Evolutionary conservation across 1,140 invertebrate genomes (phyloP), one percentile per base, ranked within the genome.

Genomic region (Papilio machaon): DNA sequence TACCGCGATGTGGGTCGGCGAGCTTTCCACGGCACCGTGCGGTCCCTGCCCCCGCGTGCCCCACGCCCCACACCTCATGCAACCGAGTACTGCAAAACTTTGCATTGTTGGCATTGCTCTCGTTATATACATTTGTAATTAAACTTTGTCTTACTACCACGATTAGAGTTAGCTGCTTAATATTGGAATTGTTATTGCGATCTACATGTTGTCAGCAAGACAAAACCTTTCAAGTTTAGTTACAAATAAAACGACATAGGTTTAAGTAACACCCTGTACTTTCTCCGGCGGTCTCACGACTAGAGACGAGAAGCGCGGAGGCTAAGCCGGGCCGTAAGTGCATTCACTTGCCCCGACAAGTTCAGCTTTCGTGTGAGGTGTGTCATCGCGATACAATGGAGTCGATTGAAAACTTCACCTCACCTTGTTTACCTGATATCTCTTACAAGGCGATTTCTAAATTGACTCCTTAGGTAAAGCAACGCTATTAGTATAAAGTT

Each of bases 1-100:
- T 73, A 76, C 77, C 77, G 81, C 81, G 58, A 88, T 85, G 81
- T 90, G 87, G 88, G 87, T 90, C 87, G 88, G 81, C 79, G 80
- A 87, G 88, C 87, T 91, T 89, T 90, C 86, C 82, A 85, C 73
- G 77, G 81, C 73, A 73, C 77, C 73, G 70, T 38, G 46, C 47
- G 74, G 74, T 49, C 74, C 19, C 43, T 76, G 74, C 74, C 74
- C 74, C 46, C 73, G 46, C 38, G 6, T 6, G 38, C 8, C 9
- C 54, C 7, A 8, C 54, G 7, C n/a, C 49, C 15, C 8, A 17
- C 54, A n/a, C 54, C 8, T 58, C 17, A n/a, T 19, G 17, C 54
- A n/a, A 7, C n/a, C 17, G 38, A 70, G 23, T 70, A 70, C 47
- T 54, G 74, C 47, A 49, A 52, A 54, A 54, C 74, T 76, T 46